Evolutionary conservation across 2,113 vertebrate genomes (phyloP).

Genomic region (Lamprologus tigripictilis): DNA sequence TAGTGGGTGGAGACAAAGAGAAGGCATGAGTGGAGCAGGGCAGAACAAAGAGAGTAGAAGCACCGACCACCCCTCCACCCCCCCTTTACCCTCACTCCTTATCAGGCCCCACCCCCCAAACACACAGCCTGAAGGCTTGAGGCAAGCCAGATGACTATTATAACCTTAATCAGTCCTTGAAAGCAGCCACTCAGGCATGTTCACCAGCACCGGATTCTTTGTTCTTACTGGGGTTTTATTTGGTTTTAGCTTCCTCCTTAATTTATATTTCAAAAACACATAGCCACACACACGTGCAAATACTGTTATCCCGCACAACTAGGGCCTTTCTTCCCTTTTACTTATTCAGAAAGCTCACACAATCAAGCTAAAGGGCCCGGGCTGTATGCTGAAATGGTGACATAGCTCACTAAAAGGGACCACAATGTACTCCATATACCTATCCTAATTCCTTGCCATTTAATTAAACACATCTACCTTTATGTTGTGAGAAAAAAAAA

Average conservation of each 20-base stretch:
- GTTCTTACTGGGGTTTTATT: slow-evolving; percentile 17
- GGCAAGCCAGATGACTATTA: slow-evolving; percentile 44
- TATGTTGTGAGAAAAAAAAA: neutral
- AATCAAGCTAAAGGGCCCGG: neutral
- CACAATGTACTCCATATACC: neutral
- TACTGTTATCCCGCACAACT: neutral
- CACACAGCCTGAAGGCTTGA: slow-evolving; percentile 35
- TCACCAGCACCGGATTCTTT: slow-evolving; percentile 31
- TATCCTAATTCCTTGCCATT: neutral
- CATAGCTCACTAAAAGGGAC: neutral
- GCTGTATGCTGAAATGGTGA: neutral
- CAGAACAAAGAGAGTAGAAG: slow-evolving; percentile 61
- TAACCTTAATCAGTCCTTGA: slow-evolving; percentile 58
- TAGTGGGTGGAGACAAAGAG: slow-evolving; percentile 62
- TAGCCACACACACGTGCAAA: neutral
- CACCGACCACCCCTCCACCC: slow-evolving; percentile 12
- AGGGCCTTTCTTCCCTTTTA: neutral
- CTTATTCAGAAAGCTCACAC: neutral
- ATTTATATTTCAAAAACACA: neutral
- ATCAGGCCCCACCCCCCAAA: slow-evolving; percentile 24
- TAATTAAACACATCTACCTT: slow-evolving; percentile 3
- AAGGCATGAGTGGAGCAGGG: slow-evolving; percentile 49
- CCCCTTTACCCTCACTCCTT: neutral
- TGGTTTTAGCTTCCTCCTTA: neutral
- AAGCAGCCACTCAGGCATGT: slow-evolving; percentile 40